phyloP scores from a whole-genome alignment of 2,797 vertebrate genomes.

The Crypturellus tataupa region DNA sequence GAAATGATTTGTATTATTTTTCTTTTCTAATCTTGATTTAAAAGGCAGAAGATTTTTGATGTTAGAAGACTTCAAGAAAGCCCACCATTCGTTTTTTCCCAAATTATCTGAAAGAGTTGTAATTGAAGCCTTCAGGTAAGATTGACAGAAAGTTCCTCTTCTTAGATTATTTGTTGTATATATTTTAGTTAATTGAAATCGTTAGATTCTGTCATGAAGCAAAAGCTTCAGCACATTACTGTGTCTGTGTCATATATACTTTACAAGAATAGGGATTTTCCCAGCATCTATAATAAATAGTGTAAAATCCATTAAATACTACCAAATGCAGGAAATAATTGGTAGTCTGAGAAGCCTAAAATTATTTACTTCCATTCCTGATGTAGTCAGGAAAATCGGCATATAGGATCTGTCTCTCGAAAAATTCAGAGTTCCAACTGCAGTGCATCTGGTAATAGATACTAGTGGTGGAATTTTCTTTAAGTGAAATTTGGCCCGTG shows the following conservation, averaged over 20 bases:
- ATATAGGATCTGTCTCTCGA: not conserved
- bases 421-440: not conserved
- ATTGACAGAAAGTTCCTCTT: not conserved
- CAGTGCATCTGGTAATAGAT: not conserved
- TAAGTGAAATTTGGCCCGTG: not conserved
- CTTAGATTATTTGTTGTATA: not conserved
- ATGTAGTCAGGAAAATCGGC: not conserved
- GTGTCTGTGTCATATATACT: not conserved
- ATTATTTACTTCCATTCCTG: not conserved
- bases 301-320: not conserved
- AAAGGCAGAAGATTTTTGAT: constrained; percentile 82
- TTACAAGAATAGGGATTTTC: not conserved
- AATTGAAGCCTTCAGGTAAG: constrained; percentile 83
- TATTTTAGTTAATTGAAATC: not conserved
- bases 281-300: not conserved
- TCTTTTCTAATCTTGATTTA: not conserved
- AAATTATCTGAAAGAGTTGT: constrained; percentile 77
- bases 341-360: not conserved
- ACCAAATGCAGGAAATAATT: not conserved
- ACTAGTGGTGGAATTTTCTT: not conserved
- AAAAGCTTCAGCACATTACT: not conserved
- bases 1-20: not conserved
- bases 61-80: constrained; percentile 83
- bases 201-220: not conserved
- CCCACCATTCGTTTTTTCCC: constrained; percentile 77